Percentiles rank a stretch among this genome's conserved stretches.
These are phyloP conservation scores for Oceanites oceanicus DNA, from an alignment of 2,113 vertebrate species.

Conservation along the genomic window DNA sequence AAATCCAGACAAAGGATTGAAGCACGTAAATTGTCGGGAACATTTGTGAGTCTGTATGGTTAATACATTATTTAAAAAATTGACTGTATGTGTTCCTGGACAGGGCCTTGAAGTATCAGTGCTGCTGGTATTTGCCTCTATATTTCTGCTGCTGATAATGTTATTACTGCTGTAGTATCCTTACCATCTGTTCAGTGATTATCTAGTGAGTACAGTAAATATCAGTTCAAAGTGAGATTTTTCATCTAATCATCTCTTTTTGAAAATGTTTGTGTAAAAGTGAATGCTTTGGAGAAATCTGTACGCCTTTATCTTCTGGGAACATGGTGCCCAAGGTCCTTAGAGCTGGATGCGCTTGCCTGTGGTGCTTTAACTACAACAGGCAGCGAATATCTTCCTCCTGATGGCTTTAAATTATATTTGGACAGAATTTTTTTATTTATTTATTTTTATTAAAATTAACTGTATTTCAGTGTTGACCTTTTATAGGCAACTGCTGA, in stretches of 20 bases:
- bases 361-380: background rate
- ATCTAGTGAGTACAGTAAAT: conserved; percentile 40
- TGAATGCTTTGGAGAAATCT: background rate
- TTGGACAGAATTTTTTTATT: background rate
- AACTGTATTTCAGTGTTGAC: background rate
- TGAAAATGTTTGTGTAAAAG: background rate
- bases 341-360: background rate
- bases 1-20: background rate
- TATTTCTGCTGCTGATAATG: background rate
- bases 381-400: background rate
- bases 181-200: conserved; percentile 50
- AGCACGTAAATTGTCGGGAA: background rate
- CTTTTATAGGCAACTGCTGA: background rate
- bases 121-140: background rate
- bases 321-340: background rate
- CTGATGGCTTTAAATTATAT: background rate
- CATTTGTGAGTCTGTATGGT: background rate
- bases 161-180: background rate
- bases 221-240: background rate
- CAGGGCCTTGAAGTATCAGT: background rate
- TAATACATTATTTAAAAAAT: conserved; percentile 35
- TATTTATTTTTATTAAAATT: background rate
- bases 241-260: conserved; percentile 22
- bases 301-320: background rate
- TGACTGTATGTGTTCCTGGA: background rate